Conservation (phyloP, 2,113 vertebrate species). For the Corvus cornix region DNA sequence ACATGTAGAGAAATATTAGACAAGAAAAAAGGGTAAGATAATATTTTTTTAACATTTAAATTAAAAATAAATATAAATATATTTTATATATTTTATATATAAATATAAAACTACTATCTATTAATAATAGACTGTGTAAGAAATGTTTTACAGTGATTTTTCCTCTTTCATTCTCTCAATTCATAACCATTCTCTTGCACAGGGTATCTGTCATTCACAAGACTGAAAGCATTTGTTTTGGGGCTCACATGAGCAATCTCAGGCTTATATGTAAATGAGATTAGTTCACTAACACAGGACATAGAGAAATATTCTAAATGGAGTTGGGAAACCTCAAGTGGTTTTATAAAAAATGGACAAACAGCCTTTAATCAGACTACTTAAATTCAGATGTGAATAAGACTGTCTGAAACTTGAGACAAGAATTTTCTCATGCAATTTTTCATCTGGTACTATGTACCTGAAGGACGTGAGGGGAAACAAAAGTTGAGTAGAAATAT, state of each 20-base stretch:
- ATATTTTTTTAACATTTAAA: not conserved
- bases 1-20: not conserved
- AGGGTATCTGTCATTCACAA: not conserved
- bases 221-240: not conserved
- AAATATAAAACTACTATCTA: not conserved
- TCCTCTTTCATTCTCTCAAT: not conserved
- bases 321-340: not conserved
- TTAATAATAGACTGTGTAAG: not conserved
- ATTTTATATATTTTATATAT: too few relatives aligned
- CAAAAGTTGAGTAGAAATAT: not conserved
- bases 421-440: not conserved
- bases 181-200: not conserved
- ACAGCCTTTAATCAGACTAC: not conserved
- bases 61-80: constrained; percentile 45
- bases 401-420: not conserved
- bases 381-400: not conserved
- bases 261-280: not conserved
- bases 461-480: not conserved
- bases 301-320: not conserved
- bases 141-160: not conserved
- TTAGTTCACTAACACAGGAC: not conserved
- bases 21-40: not conserved
- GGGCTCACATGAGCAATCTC: not conserved
- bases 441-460: not conserved
- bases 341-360: not conserved